These are phyloP conservation scores for Tenthredo amoena DNA, from an alignment of 2,888 invertebrate genomes.

Conservation along the genomic window DNA sequence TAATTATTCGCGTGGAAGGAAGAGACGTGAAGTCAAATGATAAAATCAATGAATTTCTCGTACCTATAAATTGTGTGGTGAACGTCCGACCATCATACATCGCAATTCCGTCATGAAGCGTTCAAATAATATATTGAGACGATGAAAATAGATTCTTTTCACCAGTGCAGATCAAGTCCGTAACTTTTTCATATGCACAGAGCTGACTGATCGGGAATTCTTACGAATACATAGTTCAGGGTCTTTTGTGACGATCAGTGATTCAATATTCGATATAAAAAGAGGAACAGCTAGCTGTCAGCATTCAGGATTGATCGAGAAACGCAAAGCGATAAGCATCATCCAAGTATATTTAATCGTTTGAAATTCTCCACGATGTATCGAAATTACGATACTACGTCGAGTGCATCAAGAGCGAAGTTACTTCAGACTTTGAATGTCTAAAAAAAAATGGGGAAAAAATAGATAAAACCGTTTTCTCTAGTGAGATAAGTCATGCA, in stretches of 20 bases:
- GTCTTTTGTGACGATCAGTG: neutral
- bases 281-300: neutral
- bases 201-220: neutral
- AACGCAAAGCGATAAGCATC: neutral
- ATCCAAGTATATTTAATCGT: neutral
- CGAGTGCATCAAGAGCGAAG: neutral
- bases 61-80: neutral
- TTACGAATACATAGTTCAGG: neutral
- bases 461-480: neutral
- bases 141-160: neutral
- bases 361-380: neutral
- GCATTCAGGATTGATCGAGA: constrained; percentile 3
- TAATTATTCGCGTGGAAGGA: neutral
- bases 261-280: neutral
- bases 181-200: neutral
- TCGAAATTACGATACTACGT: neutral
- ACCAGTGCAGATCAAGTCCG: neutral
- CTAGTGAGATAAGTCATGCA: neutral
- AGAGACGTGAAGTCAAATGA: neutral
- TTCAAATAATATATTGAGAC: neutral
- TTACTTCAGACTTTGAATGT: neutral
- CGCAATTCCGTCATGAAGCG: too few species aligned
- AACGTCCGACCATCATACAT: neutral
- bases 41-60: neutral
- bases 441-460: neutral